Evolutionary conservation across 2,888 invertebrate species (phyloP).

Genomic region (Ophion slaviceki): DNA sequence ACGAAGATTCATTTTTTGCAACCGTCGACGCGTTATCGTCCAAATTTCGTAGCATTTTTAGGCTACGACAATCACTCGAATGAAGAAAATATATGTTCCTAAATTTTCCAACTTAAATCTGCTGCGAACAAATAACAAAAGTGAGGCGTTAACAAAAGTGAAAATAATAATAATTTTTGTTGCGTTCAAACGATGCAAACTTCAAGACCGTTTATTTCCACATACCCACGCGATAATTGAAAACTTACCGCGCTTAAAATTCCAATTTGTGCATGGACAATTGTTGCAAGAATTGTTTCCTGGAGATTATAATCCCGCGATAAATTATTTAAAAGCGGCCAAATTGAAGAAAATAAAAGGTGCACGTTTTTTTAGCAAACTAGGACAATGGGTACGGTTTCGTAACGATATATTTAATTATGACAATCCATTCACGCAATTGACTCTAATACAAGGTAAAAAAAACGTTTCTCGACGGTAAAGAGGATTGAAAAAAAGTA

Average conservation of each 20-base stretch:
- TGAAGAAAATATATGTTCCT: too few relatives aligned
- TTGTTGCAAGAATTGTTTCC: not conserved
- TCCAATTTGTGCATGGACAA: not conserved
- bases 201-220: not conserved
- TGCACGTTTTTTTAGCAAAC: not conserved
- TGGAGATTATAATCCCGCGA: not conserved
- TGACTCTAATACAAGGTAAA: not conserved
- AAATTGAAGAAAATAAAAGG: too few relatives aligned
- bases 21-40: too few relatives aligned
- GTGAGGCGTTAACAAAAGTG: too few relatives aligned
- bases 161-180: too few relatives aligned
- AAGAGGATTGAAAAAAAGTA: not conserved
- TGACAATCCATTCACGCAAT: not conserved
- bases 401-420: not conserved
- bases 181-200: too few relatives aligned
- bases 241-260: not conserved
- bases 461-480: not conserved
- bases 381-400: not conserved
- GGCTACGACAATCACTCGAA: too few relatives aligned
- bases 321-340: not conserved
- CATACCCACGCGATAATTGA: not conserved
- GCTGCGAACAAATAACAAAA: too few relatives aligned
- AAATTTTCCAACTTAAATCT: too few relatives aligned
- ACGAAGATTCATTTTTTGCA: too few relatives aligned
- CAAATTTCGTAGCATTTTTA: too few relatives aligned